phyloP scores from a whole-genome alignment of 2,888 invertebrate genomes.

The Tromatobia lineatoria region DNA sequence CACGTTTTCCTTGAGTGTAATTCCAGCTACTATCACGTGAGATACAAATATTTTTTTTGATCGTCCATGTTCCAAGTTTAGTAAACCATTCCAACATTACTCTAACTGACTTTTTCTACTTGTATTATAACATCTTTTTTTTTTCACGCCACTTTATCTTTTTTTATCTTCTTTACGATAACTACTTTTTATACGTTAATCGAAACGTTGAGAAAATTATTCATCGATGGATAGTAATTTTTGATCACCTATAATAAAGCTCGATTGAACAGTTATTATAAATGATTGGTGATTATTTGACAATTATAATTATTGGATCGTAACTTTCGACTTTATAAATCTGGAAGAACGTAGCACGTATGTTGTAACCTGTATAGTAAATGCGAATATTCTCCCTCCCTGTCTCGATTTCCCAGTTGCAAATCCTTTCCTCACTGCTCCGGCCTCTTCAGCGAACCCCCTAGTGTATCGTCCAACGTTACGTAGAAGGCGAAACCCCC shows the following conservation, averaged over 20 bases:
- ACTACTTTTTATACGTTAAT: not conserved
- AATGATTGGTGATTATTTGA: not conserved
- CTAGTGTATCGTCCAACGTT: constrained; percentile 28
- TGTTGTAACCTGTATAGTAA: not conserved
- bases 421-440: constrained; percentile 25
- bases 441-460: constrained; percentile 10
- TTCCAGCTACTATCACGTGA: too few relatives aligned
- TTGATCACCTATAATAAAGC: not conserved
- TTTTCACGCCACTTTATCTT: too few relatives aligned
- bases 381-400: constrained; percentile 38
- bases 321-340: not conserved
- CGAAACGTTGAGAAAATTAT: not conserved
- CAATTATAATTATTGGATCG: not conserved
- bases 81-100: too few relatives aligned
- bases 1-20: too few relatives aligned
- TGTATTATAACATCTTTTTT: too few relatives aligned
- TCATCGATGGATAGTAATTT: not conserved
- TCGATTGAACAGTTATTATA: not conserved
- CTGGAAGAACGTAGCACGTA: not conserved
- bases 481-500: not conserved
- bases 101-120: too few relatives aligned
- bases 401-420: constrained; percentile 56
- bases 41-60: too few relatives aligned
- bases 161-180: not conserved
- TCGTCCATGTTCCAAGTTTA: too few relatives aligned